A percentile compares a stretch with the other conserved stretches of the same genome.
Conservation (phyloP, 2,797 vertebrate species). For the Babyrousa celebensis region DNA sequence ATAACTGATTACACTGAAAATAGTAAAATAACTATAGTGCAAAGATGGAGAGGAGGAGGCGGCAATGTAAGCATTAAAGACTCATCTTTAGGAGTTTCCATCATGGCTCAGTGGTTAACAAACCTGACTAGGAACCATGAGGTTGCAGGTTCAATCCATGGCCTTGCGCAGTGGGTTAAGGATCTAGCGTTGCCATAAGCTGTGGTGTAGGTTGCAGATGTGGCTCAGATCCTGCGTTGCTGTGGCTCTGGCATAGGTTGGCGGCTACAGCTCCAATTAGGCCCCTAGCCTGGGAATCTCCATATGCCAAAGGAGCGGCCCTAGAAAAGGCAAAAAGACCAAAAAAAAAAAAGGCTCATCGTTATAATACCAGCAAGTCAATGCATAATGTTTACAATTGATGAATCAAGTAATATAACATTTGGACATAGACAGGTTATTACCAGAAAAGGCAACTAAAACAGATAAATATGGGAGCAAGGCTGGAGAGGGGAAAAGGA, state of each 20-base stretch:
- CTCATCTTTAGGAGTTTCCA: background rate
- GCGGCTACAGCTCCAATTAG: too few relatives aligned
- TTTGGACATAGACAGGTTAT: background rate
- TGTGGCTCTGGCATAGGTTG: too few relatives aligned
- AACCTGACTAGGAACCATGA: too few relatives aligned
- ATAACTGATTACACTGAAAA: background rate
- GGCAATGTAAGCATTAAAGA: background rate
- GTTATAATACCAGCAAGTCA: constrained; percentile 3
- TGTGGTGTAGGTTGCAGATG: too few relatives aligned
- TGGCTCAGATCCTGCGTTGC: too few relatives aligned
- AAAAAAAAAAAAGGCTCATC: background rate
- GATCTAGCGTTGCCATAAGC: too few relatives aligned
- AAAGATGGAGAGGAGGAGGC: background rate
- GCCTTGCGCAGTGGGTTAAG: too few relatives aligned
- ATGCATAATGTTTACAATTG: background rate
- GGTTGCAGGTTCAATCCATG: too few relatives aligned
- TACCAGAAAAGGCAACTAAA: background rate
- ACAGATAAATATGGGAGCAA: background rate
- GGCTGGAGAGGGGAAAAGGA: background rate
- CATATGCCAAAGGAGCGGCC: too few relatives aligned
- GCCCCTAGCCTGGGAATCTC: too few relatives aligned
- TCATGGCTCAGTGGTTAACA: too few relatives aligned
- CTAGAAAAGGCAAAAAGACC: too few relatives aligned
- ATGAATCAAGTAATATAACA: background rate
- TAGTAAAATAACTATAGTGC: background rate